These are phyloP conservation scores for Pteropus rufus DNA, from an alignment of 2,797 vertebrate species.

Conservation along the genomic window DNA sequence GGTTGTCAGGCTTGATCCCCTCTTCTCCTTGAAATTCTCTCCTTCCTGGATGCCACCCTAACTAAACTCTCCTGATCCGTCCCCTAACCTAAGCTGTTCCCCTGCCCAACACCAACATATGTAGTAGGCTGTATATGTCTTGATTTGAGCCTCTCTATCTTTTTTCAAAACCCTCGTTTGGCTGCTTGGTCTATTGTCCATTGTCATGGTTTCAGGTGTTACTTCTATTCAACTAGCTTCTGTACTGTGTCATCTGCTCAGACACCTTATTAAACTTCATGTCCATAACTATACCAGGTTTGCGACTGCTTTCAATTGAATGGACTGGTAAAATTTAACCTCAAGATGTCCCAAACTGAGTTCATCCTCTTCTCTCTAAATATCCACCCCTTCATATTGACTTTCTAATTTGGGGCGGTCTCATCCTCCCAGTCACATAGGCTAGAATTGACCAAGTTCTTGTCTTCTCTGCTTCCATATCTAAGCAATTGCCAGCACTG, in stretches of 20 bases:
- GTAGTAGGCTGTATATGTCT: background rate
- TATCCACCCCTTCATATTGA: no score
- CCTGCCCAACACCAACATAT: background rate
- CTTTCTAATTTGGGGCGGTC: no score
- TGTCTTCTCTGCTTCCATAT: no score
- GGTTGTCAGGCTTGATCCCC: no score
- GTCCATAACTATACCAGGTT: background rate
- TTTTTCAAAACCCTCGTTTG: background rate
- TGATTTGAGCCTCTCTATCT: background rate
- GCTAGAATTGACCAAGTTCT: no score
- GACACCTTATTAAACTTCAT: background rate
- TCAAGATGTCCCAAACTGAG: background rate
- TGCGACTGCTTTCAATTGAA: background rate
- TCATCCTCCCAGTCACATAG: no score
- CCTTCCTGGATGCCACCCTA: background rate
- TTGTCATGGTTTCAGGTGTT: background rate
- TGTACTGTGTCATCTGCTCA: background rate
- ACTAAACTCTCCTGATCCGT: background rate
- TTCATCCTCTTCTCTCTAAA: background rate
- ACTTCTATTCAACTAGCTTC: background rate
- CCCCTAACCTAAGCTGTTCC: background rate
- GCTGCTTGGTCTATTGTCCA: background rate
- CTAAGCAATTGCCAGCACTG: no score
- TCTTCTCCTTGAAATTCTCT: background rate
- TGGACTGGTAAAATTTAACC: background rate